Evolutionary conservation across 2,113 vertebrate genomes (phyloP).

Genomic region (Mohoua ochrocephala): DNA sequence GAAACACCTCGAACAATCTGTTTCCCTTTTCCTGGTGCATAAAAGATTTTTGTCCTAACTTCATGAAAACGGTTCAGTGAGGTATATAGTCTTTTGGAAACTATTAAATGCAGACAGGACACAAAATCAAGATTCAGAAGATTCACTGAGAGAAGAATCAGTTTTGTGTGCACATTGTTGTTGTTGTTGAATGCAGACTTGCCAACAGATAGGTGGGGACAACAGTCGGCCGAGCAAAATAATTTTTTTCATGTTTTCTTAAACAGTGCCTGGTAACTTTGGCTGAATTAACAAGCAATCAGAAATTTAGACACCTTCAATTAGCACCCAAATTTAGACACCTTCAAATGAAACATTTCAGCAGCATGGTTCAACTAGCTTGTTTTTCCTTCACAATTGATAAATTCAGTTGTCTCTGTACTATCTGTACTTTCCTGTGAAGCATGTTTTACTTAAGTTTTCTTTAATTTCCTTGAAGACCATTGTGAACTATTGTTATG

Average conservation of each 20-base stretch:
- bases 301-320: background rate
- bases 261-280: background rate
- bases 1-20: background rate
- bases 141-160: background rate
- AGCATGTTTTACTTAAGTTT: background rate
- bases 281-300: background rate
- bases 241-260: background rate
- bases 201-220: background rate
- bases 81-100: background rate
- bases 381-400: background rate
- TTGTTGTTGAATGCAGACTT: background rate
- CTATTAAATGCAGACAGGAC: background rate
- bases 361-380: background rate
- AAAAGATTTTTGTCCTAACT: background rate
- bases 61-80: background rate
- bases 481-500: background rate
- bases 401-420: background rate
- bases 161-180: background rate
- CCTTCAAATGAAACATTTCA: background rate
- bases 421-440: background rate
- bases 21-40: background rate
- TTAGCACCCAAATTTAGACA: background rate
- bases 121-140: background rate
- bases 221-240: background rate
- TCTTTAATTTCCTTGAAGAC: background rate